These are phyloP conservation scores for Aphelenchoides avenae DNA, from an alignment of 1,140 invertebrate genomes.

Conservation along the genomic window DNA sequence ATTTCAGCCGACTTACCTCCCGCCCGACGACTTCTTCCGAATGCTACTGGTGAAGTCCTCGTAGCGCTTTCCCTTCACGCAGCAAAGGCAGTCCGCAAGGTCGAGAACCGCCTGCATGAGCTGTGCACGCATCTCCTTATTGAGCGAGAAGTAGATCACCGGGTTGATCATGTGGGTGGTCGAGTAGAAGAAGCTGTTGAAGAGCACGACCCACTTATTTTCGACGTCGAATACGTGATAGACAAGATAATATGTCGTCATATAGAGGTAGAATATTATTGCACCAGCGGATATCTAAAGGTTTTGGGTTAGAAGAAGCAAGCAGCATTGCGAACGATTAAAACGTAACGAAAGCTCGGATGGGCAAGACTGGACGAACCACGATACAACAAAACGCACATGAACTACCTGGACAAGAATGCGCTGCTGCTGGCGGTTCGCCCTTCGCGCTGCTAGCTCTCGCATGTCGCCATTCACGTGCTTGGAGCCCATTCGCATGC, in stretches of 20 bases:
- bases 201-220: constrained; percentile 56
- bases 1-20: constrained; percentile 14
- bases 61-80: constrained; percentile 14
- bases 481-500: constrained; percentile 58
- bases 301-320: constrained; percentile 17
- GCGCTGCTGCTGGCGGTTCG: constrained; percentile 54
- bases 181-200: constrained; percentile 58
- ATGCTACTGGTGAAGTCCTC: constrained; percentile 17
- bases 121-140: constrained; percentile 52
- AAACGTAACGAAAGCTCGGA: no score
- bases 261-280: constrained; percentile 57
- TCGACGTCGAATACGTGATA: constrained; percentile 52
- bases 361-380: constrained; percentile 4
- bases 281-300: constrained; percentile 58
- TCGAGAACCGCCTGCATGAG: constrained; percentile 33
- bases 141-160: constrained; percentile 50
- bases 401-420: constrained; percentile 53
- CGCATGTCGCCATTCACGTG: constrained; percentile 46
- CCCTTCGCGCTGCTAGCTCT: constrained; percentile 50
- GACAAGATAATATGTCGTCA: constrained; percentile 54
- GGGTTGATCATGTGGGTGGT: constrained; percentile 59
- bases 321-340: no score
- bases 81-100: constrained; percentile 34
- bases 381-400: background rate
- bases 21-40: constrained; percentile 14